Evolutionary conservation across 1,140 invertebrate species (phyloP).

Genomic region (Periplaneta americana): DNA sequence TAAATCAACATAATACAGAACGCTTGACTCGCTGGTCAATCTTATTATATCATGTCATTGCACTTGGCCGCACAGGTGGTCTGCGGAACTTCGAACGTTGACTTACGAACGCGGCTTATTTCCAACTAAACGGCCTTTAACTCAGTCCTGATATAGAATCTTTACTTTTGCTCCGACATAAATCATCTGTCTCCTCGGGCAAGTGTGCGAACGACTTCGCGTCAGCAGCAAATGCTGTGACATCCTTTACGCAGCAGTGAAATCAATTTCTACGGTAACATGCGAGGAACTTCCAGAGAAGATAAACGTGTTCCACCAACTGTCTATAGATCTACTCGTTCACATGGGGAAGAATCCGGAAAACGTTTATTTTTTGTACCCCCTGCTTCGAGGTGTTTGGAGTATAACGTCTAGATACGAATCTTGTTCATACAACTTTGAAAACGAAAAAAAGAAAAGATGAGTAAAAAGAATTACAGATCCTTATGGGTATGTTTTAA

Average conservation of each 20-base stretch:
- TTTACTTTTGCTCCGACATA: background rate
- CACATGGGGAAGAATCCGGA: background rate
- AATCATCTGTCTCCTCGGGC: background rate
- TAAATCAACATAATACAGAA: no score
- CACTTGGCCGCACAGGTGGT: background rate
- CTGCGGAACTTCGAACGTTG: background rate
- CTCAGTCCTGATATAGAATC: background rate
- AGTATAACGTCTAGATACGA: background rate
- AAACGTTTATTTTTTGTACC: background rate
- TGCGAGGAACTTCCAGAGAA: background rate
- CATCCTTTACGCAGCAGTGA: no score
- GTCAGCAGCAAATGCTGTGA: background rate
- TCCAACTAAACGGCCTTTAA: background rate
- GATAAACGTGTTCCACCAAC: background rate
- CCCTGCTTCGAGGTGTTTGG: background rate
- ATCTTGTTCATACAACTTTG: background rate
- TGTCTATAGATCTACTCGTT: background rate
- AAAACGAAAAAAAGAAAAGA: background rate
- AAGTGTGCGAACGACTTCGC: background rate
- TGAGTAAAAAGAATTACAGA: background rate
- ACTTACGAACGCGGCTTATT: no score
- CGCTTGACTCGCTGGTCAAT: no score
- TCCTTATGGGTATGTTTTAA: no score
- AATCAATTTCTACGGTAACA: background rate
- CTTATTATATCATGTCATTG: no score